Percentiles rank a stretch among this genome's conserved stretches.
Evolutionary conservation across 2,797 vertebrate genomes (phyloP).

Genomic region (Argyrosomus regius): DNA sequence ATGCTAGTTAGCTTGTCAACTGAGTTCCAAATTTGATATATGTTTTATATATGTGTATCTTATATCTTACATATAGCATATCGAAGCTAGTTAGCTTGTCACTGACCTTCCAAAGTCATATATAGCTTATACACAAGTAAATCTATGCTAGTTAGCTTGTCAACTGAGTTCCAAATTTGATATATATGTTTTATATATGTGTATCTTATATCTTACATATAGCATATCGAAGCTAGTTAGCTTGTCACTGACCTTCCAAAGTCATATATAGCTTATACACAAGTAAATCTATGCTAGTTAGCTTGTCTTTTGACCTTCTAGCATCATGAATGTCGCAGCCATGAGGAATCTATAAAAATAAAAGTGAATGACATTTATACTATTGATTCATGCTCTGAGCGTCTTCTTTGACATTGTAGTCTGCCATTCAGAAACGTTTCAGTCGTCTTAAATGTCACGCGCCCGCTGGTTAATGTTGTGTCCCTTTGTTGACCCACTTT

Average conservation of each 20-base stretch:
- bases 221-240: too few relatives aligned
- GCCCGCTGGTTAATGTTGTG: not conserved
- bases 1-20: too few relatives aligned
- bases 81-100: not conserved
- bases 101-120: not conserved
- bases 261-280: too few relatives aligned
- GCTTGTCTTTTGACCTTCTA: constrained; percentile 12
- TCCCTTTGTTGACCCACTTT: constrained; percentile 37
- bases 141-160: not conserved
- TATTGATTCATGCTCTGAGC: constrained; percentile 27
- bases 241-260: too few relatives aligned
- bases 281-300: not conserved
- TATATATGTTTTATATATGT: too few relatives aligned
- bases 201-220: too few relatives aligned
- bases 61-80: too few relatives aligned
- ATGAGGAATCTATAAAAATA: constrained; percentile 30
- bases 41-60: too few relatives aligned
- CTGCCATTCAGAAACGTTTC: not conserved
- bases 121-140: not conserved
- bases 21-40: too few relatives aligned
- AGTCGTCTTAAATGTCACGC: not conserved
- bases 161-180: too few relatives aligned
- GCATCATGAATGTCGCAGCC: not conserved
- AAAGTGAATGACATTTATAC: constrained; percentile 15
- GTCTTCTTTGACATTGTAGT: constrained; percentile 24